These are phyloP conservation scores for Megatriorchis doriae DNA, from an alignment of 2,113 vertebrate genomes.

Conservation along the genomic window DNA sequence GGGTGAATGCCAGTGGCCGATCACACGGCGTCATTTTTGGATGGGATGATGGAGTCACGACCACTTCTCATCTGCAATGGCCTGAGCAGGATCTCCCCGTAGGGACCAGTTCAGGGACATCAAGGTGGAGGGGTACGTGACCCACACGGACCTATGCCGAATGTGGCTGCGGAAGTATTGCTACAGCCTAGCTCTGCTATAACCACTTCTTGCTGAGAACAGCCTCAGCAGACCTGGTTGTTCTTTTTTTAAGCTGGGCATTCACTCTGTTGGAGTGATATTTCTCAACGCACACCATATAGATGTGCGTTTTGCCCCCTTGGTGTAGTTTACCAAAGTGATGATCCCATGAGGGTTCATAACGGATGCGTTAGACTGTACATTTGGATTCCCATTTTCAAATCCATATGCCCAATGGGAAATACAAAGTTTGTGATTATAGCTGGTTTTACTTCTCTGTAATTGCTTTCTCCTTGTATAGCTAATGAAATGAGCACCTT, in stretches of 20 bases:
- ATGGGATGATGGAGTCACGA: neutral
- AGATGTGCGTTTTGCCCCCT: neutral
- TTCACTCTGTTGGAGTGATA: neutral
- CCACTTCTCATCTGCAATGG: neutral
- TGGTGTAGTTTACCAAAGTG: neutral
- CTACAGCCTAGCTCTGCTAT: neutral
- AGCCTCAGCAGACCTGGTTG: neutral
- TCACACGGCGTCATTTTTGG: neutral
- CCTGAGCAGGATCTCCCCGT: neutral
- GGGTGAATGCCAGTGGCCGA: neutral
- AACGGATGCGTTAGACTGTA: neutral
- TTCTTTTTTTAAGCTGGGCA: neutral
- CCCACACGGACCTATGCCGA: neutral
- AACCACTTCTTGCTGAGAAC: neutral
- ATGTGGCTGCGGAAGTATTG: neutral
- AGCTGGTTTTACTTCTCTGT: neutral
- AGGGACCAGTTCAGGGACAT: no score
- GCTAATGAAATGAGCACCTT: neutral
- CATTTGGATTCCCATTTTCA: neutral
- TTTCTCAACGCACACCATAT: rapidly evolving
- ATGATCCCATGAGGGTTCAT: neutral
- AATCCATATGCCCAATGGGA: neutral
- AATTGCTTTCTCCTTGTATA: neutral
- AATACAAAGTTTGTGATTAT: neutral
- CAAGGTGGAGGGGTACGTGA: neutral